Percentiles rank a stretch among this genome's conserved stretches.
Conservation (phyloP, 2,888 invertebrate genomes). For the Petrophora chlorosata region DNA sequence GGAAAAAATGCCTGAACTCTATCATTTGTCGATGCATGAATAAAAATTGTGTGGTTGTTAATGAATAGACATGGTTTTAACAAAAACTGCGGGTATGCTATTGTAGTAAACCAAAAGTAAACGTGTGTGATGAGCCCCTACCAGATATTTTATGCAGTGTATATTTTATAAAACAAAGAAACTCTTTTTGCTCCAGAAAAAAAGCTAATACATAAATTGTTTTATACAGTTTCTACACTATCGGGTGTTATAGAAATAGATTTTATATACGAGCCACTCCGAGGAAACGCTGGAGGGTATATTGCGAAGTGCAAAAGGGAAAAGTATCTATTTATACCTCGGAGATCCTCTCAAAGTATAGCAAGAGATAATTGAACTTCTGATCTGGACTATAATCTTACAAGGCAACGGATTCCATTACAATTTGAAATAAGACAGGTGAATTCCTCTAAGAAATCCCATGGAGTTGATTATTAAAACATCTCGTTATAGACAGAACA, state of each 20-base stretch:
- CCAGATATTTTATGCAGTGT: too few species aligned
- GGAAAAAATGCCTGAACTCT: neutral
- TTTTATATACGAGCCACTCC: constrained; percentile 23
- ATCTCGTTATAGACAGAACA: neutral
- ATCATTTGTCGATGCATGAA: neutral
- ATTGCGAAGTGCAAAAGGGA: constrained; percentile 42
- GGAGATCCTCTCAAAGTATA: constrained; percentile 16
- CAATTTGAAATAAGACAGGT: too few species aligned
- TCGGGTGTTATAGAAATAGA: constrained; percentile 32
- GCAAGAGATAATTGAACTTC: constrained; percentile 17
- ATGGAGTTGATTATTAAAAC: too few species aligned
- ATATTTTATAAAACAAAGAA: constrained; percentile 9
- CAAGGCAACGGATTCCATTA: neutral
- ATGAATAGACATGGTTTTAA: too few species aligned
- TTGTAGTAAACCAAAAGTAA: too few species aligned
- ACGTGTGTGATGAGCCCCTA: too few species aligned
- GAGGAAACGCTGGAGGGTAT: constrained; percentile 44
- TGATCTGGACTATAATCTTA: constrained; percentile 3
- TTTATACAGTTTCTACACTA: constrained; percentile 20
- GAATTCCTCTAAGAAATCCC: too few species aligned
- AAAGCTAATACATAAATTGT: constrained; percentile 19
- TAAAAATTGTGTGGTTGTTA: neutral
- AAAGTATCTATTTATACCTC: constrained; percentile 22
- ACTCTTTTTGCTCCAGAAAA: constrained; percentile 5
- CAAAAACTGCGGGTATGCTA: too few species aligned